Conservation (phyloP, 2,888 invertebrate species). For the Hydrotaea diabolus region DNA sequence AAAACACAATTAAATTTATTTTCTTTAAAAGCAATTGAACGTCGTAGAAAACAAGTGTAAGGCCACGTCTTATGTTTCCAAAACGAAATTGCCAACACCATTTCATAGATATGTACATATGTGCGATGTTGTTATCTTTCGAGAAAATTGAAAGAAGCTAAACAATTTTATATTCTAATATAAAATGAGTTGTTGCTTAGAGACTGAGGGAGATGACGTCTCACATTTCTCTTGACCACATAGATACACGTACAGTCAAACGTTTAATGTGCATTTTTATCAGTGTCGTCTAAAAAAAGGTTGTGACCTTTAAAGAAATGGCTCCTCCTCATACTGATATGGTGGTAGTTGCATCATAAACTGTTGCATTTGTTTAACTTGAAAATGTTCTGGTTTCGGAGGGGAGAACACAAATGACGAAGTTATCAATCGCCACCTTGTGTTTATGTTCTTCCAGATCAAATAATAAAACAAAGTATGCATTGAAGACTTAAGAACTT, state of each 20-base stretch:
- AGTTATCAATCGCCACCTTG: not conserved
- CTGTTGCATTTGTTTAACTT: not conserved
- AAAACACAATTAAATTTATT: too few species aligned
- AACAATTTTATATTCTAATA: not conserved
- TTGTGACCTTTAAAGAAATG: not conserved
- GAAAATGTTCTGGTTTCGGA: not conserved
- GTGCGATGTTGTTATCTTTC: conserved; percentile 1
- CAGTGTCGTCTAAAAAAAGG: not conserved
- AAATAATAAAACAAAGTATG: too few species aligned
- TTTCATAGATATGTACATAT: not conserved
- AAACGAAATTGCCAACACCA: too few species aligned
- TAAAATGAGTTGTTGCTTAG: not conserved
- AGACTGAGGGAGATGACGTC: too few species aligned
- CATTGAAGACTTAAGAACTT: too few species aligned
- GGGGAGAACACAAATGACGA: not conserved
- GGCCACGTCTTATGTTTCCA: conserved; percentile 25
- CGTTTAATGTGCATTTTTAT: not conserved
- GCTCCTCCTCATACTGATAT: not conserved
- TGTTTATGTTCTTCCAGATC: not conserved
- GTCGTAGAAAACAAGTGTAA: not conserved
- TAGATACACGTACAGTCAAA: too few species aligned
- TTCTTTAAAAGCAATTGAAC: not conserved
- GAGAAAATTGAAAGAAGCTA: not conserved
- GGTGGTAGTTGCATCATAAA: not conserved
- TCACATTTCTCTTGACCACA: not conserved